phyloP scores from a whole-genome alignment of 2,888 invertebrate species.

The Exephanes ischioxanthus region DNA sequence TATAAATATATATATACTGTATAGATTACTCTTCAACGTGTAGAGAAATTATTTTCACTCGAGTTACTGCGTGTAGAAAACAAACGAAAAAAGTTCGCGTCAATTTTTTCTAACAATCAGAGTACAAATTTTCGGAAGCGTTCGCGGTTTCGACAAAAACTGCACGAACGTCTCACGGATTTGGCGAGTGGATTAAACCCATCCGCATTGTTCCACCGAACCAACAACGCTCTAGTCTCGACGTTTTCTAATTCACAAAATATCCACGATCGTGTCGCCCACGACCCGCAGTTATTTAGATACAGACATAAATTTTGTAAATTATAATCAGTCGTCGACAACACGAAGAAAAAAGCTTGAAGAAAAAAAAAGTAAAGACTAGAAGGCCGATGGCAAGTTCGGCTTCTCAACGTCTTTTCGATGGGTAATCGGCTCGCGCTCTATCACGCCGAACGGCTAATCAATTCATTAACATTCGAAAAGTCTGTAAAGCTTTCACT shows the following conservation, averaged over 20 bases:
- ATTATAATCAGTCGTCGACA: not conserved
- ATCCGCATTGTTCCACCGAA: not conserved
- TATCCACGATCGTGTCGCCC: not conserved
- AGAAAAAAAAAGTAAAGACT: not conserved
- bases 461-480: conserved; percentile 62
- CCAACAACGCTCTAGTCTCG: not conserved
- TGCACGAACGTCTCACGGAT: not conserved
- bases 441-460: not conserved
- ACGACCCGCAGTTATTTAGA: too few relatives aligned
- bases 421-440: not conserved
- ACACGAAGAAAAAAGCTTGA: not conserved
- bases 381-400: not conserved
- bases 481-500: conserved; percentile 52
- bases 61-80: conserved; percentile 6
- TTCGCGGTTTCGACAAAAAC: not conserved
- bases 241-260: not conserved
- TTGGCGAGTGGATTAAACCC: conserved; percentile 8
- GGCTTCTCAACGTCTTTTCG: not conserved
- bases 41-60: conserved; percentile 6
- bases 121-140: not conserved
- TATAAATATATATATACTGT: conserved; percentile 19
- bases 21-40: not conserved
- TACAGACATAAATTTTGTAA: too few relatives aligned
- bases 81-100: not conserved
- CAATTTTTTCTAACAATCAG: conserved; percentile 20